Conservation (phyloP, 2,113 vertebrate species). For the Rhinoderma darwinii region DNA sequence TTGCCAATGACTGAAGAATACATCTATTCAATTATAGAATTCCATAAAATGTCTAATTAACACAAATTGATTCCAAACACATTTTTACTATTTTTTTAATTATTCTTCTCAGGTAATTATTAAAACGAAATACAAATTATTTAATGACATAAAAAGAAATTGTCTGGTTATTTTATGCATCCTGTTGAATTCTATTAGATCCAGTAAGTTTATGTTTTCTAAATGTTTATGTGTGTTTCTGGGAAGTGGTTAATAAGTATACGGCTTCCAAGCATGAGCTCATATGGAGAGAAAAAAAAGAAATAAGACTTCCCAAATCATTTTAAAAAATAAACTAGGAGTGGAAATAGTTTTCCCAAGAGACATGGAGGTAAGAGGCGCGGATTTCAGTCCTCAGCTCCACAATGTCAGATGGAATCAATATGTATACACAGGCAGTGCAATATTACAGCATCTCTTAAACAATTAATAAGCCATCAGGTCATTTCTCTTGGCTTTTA, state of each 20-base stretch:
- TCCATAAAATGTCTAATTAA: too few species aligned
- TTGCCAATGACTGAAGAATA: background rate
- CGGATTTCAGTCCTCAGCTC: constrained; percentile 63
- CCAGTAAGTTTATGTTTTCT: constrained; percentile 37
- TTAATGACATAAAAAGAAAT: background rate
- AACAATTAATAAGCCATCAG: constrained; percentile 72
- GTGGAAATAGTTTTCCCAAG: constrained; percentile 60
- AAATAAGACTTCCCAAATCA: constrained; percentile 58
- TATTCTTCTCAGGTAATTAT: background rate
- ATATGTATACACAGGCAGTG: constrained; percentile 66
- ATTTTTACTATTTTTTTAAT: background rate
- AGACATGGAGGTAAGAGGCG: constrained; percentile 48
- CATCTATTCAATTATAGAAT: background rate
- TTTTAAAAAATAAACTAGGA: constrained; percentile 64
- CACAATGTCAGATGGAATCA: constrained; percentile 66
- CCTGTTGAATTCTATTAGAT: background rate
- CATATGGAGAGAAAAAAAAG: constrained; percentile 25
- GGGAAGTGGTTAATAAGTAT: constrained; percentile 55
- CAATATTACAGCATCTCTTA: constrained; percentile 67
- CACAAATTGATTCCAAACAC: too few species aligned
- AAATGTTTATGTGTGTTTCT: constrained; percentile 57
- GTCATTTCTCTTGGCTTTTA: constrained; percentile 68
- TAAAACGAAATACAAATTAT: background rate
- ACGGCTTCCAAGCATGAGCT: constrained; percentile 44
- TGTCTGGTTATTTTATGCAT: background rate